These are phyloP conservation scores for Ciconia maguari DNA, from an alignment of 2,113 vertebrate genomes.

Conservation along the genomic window DNA sequence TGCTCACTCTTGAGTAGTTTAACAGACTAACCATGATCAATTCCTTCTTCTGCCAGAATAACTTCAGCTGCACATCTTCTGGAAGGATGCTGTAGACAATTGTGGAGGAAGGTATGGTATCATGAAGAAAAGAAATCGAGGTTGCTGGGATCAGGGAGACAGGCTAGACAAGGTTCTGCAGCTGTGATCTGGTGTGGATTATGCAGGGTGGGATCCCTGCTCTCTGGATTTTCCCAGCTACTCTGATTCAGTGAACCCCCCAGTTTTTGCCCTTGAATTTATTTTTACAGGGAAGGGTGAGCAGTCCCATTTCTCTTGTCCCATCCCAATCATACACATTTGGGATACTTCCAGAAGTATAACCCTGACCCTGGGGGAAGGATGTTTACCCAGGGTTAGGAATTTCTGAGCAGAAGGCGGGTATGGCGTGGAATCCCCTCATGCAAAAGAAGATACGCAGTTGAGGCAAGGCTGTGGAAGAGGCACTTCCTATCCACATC, in stretches of 20 bases:
- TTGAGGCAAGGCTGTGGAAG: not conserved
- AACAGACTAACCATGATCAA: not conserved
- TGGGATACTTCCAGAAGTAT: not conserved
- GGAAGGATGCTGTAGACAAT: not conserved
- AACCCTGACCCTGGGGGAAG: not conserved
- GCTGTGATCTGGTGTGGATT: not conserved
- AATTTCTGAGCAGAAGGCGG: not conserved
- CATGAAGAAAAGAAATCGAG: not conserved
- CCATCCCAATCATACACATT: not conserved
- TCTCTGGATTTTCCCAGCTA: not conserved
- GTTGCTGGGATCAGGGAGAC: not conserved
- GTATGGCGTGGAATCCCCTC: not conserved
- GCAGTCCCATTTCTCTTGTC: not conserved
- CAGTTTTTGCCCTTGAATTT: not conserved
- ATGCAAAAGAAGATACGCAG: not conserved
- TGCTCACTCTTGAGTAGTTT: not conserved
- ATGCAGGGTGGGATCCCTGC: not conserved
- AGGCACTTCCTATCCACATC: not conserved
- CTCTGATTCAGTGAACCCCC: not conserved
- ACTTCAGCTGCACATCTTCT: not conserved
- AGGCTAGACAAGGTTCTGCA: not conserved
- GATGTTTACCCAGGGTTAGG: not conserved
- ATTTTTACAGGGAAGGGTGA: not conserved
- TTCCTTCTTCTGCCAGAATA: not conserved
- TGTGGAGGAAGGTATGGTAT: not conserved